phyloP scores from a whole-genome alignment of 2,113 vertebrate species.

The Percina caprodes region DNA sequence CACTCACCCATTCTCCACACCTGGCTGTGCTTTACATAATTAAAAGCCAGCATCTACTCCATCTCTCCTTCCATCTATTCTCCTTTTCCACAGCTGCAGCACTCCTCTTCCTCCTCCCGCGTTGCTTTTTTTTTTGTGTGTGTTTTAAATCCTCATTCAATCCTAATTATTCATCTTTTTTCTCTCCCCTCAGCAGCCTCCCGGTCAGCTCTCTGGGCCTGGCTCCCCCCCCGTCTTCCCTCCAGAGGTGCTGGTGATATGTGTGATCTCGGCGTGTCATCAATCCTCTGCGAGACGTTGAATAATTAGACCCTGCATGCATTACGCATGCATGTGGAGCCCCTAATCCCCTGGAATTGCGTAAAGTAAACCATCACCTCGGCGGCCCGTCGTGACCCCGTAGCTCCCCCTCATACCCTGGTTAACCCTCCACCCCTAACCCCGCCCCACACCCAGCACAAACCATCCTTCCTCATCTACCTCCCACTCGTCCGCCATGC shows the following conservation, averaged over 20 bases:
- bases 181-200: constrained; percentile 15
- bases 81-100: constrained; percentile 13
- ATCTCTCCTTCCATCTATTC: neutral
- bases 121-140: constrained; percentile 19
- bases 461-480: constrained; percentile 39
- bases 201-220: constrained; percentile 28
- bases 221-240: constrained; percentile 22
- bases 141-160: constrained; percentile 36
- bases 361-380: constrained; percentile 57
- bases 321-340: constrained; percentile 36
- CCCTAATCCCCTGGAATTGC: constrained; percentile 61
- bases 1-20: constrained; percentile 32
- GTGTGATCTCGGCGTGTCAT: constrained; percentile 53
- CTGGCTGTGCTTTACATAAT: constrained; percentile 54
- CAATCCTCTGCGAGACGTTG: constrained; percentile 47
- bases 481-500: constrained; percentile 17
- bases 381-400: neutral
- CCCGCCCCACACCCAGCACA: constrained; percentile 34
- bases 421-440: constrained; percentile 12
- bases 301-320: constrained; percentile 56
- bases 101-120: constrained; percentile 13
- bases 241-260: constrained; percentile 43
- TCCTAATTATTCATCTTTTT: constrained; percentile 46
- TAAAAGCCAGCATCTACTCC: constrained; percentile 20
- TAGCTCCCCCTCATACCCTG: constrained; percentile 38